Evolutionary conservation across 2,113 vertebrate genomes (phyloP), one percentile per base, ranked within the genome.

Genomic region (Syngnathus typhle): DNA sequence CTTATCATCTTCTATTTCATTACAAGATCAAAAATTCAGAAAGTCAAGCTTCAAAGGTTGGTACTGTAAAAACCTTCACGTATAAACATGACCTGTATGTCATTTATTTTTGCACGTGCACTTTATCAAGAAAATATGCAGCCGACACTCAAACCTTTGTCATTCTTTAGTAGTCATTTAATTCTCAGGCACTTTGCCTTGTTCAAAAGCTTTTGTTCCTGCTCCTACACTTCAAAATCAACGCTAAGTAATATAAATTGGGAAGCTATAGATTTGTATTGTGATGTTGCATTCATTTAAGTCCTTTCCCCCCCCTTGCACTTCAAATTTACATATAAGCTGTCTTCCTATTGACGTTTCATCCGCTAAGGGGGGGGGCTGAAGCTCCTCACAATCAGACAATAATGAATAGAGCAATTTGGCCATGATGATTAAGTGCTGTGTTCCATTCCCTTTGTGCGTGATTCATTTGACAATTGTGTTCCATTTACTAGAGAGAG

Each of bases 321-420:
- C 44, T 46, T 16, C 4, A 4, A 46, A 46, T 32, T 44, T 12
- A 54, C 49, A 37, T 19, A 21, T n/a, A 8, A 12, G 47, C 15
- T 51, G 16, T 47, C 10, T 23, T 21, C 18, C 49, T 7, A 23
- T 54, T 54, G n/a, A 54, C 10, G 37, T n/a, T n/a, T 60, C 19
- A 21, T 41, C 7, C 2, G n/a, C 10, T 39, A 39, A 43, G 39
- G 39, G 19, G 11, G 5, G n/a, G n/a, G n/a, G n/a, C n/a, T n/a
- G n/a, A 70, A 76, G 69, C 82, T 64, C 60, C 3, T 62, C 72
- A 52, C 71, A 85, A 78, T 89, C 75, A 75, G 70, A 62, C 19
- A 43, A 72, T 86, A 84, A 87, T 82, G 69, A 89, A 86, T 85
- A 32, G 72, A 74, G 79, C 72, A 87, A 89, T 85, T 90, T 84